Evolutionary conservation across 2,797 vertebrate genomes (phyloP).

Genomic region (Cossypha heuglini): DNA sequence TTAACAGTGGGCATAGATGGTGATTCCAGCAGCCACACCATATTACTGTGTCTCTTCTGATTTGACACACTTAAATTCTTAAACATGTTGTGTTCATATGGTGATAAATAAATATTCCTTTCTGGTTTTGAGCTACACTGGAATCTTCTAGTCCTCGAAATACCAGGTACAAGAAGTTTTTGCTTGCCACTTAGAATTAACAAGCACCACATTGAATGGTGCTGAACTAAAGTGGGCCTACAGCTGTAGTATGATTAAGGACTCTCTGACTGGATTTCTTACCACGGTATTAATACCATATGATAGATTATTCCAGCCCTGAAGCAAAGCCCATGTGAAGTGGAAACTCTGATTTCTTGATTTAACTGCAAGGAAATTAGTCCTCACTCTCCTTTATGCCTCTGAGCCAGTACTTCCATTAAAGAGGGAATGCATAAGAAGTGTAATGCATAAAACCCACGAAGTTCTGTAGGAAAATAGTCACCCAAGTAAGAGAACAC

Average conservation of each 20-base stretch:
- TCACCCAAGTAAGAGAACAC: neutral
- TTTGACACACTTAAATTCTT: neutral
- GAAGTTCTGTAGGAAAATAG: neutral
- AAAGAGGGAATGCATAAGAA: neutral
- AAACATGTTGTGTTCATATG: neutral
- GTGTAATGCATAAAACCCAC: neutral
- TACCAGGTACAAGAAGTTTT: neutral
- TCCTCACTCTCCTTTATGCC: neutral
- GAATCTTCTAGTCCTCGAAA: neutral
- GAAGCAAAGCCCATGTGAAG: neutral
- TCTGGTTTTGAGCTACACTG: neutral
- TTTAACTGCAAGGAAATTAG: neutral
- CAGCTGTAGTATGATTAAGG: neutral
- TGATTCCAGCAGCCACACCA: neutral
- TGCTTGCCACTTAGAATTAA: neutral
- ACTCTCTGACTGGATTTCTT: neutral
- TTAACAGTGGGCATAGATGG: neutral
- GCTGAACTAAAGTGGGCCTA: neutral
- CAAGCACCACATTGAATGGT: neutral
- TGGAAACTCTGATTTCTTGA: conserved; percentile 23
- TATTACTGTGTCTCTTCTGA: neutral
- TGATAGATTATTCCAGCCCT: neutral
- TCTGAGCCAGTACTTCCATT: neutral
- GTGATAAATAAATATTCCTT: neutral
- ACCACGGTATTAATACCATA: neutral